Evolutionary conservation across 2,888 invertebrate species (phyloP).

Genomic region (Xylota segnis): DNA sequence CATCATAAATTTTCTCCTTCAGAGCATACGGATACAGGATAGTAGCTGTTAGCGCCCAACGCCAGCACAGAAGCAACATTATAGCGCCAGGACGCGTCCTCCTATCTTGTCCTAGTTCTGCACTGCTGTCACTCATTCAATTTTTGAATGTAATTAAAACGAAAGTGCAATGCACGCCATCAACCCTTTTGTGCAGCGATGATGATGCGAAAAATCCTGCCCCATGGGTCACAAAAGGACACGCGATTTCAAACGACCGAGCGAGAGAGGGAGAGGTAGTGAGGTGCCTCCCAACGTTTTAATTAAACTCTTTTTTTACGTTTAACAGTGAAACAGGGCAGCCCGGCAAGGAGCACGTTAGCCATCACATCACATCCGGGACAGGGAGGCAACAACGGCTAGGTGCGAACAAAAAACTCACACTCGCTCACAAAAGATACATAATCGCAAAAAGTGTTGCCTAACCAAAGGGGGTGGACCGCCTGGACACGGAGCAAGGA

Average conservation of each 20-base stretch:
- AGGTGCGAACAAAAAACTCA: conserved; percentile 32
- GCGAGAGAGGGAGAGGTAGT: conserved; percentile 2
- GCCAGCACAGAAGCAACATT: conserved; percentile 24
- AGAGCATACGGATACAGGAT: conserved; percentile 11
- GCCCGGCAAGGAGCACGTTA: conserved; percentile 2
- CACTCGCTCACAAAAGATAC: neutral
- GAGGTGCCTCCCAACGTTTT: conserved; percentile 62
- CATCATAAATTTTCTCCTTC: conserved; percentile 56
- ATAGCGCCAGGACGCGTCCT: conserved; percentile 13
- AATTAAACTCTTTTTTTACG: conserved; percentile 64
- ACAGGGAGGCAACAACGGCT: conserved; percentile 18
- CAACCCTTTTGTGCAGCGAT: conserved; percentile 46
- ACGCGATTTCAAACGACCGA: conserved; percentile 53
- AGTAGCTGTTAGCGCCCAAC: conserved; percentile 27
- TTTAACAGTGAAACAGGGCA: conserved; percentile 6
- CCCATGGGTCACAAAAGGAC: conserved; percentile 57
- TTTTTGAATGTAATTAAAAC: conserved; percentile 74
- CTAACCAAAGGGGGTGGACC: neutral
- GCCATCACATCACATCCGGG: conserved; percentile 37
- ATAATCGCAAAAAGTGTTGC: conserved; percentile 5
- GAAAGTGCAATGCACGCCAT: conserved; percentile 73
- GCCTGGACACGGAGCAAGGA: neutral
- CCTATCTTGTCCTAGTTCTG: conserved; percentile 43
- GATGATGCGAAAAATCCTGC: conserved; percentile 22
- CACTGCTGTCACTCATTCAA: conserved; percentile 64